These are phyloP conservation scores for Colossoma macropomum DNA, from an alignment of 2,113 vertebrate species.

Conservation along the genomic window DNA sequence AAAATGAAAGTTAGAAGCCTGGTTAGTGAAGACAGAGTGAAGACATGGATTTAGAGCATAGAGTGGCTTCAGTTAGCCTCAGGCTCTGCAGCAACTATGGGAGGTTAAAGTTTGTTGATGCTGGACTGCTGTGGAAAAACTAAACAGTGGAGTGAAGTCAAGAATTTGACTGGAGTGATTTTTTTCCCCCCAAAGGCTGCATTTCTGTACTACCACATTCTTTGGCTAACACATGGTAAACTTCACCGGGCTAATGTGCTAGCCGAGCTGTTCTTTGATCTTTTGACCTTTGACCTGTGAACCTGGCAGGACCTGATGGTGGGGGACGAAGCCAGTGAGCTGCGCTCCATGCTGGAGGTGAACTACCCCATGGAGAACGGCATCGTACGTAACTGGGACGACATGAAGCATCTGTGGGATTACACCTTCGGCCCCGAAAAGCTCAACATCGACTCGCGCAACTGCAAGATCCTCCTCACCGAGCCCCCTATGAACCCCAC, in stretches of 20 bases:
- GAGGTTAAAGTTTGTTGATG: too few species aligned
- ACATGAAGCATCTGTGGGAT: conserved; percentile 98
- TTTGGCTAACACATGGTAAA: not conserved
- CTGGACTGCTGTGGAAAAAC: not conserved
- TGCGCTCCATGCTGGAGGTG: conserved; percentile 91
- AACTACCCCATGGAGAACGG: conserved; percentile 93
- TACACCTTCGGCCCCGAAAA: conserved; percentile 98
- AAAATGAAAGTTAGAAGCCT: too few species aligned
- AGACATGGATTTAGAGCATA: too few species aligned
- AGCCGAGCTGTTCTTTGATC: not conserved
- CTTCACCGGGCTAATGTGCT: not conserved
- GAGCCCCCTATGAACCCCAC: conserved; percentile 99
- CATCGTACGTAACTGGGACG: conserved; percentile 91
- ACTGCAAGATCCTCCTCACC: conserved; percentile 98
- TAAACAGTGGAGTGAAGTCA: not conserved
- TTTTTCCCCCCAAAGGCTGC: not conserved
- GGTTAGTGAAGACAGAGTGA: too few species aligned
- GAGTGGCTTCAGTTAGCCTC: not conserved
- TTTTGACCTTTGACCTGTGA: conserved; percentile 42
- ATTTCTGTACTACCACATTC: not conserved
- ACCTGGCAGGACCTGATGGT: conserved; percentile 88
- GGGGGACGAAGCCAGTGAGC: conserved; percentile 88
- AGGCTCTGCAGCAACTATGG: not conserved
- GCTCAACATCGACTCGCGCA: conserved; percentile 95
- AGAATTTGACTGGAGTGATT: not conserved